These are phyloP conservation scores for Drosophila subquinaria DNA, from an alignment of 2,888 invertebrate species.

Conservation along the genomic window DNA sequence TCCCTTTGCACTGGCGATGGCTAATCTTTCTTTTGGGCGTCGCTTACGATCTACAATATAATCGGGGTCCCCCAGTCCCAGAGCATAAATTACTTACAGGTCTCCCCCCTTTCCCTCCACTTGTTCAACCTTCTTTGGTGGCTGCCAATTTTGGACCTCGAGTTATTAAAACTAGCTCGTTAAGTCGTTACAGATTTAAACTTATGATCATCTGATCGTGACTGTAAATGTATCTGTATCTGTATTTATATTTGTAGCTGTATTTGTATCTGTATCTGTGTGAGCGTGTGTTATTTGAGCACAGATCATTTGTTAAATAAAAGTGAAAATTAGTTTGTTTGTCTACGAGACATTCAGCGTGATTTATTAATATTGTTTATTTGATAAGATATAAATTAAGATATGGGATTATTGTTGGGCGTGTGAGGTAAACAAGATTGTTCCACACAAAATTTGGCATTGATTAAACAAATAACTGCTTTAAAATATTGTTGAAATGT, in stretches of 20 bases:
- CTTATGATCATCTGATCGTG: conserved; percentile 47
- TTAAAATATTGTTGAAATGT: too few relatives aligned
- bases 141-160: conserved; percentile 63
- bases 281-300: conserved; percentile 36
- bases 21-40: conserved; percentile 49
- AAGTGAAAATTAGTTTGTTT: conserved; percentile 75
- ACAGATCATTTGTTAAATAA: conserved; percentile 71
- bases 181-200: conserved; percentile 62
- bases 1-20: conserved; percentile 34
- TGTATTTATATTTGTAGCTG: neutral
- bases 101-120: conserved; percentile 4
- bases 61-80: conserved; percentile 9
- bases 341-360: conserved; percentile 58
- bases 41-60: conserved; percentile 24
- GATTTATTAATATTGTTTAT: conserved; percentile 61
- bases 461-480: conserved; percentile 30
- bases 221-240: conserved; percentile 1
- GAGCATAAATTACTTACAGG: conserved; percentile 44
- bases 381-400: conserved; percentile 38
- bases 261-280: conserved; percentile 8
- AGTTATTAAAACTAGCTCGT: conserved; percentile 59
- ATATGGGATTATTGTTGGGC: conserved; percentile 36
- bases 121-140: conserved; percentile 47
- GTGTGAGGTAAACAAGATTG: conserved; percentile 32
- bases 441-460: conserved; percentile 17